phyloP scores from a whole-genome alignment of 2,888 invertebrate genomes.

The Dexiosoma caninum region DNA sequence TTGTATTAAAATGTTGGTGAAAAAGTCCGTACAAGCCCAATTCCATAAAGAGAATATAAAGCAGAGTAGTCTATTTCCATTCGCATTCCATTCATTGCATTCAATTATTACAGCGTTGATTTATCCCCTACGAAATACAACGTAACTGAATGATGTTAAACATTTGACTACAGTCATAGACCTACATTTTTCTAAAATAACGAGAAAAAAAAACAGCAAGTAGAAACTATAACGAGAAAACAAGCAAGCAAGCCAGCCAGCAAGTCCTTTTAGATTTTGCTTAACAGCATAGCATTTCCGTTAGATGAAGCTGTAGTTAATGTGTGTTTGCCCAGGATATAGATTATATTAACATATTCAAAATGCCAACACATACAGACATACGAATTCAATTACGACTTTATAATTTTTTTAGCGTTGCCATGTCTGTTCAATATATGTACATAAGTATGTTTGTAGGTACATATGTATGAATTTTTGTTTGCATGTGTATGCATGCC shows the following conservation, averaged over 20 bases:
- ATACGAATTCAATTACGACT: neutral
- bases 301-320: neutral
- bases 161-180: slow-evolving; percentile 34
- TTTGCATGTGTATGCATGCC: neutral
- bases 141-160: slow-evolving; percentile 26
- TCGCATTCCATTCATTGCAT: neutral
- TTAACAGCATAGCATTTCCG: slow-evolving; percentile 23
- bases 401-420: slow-evolving; percentile 5
- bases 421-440: neutral
- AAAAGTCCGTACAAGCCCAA: neutral
- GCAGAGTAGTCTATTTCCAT: slow-evolving; percentile 2
- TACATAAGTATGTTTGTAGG: neutral
- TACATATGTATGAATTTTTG: neutral
- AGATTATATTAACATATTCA: slow-evolving; percentile 46
- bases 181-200: slow-evolving; percentile 6
- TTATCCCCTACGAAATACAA: neutral
- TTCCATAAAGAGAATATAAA: slow-evolving; percentile 37
- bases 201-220: neutral
- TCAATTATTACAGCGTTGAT: neutral
- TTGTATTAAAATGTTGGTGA: neutral
- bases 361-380: neutral
- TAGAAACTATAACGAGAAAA: too few relatives aligned
- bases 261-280: neutral
- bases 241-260: too few relatives aligned
- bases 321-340: slow-evolving; percentile 22